Evolutionary conservation across 2,797 vertebrate species (phyloP).

Genomic region (Gallirallus australis): DNA sequence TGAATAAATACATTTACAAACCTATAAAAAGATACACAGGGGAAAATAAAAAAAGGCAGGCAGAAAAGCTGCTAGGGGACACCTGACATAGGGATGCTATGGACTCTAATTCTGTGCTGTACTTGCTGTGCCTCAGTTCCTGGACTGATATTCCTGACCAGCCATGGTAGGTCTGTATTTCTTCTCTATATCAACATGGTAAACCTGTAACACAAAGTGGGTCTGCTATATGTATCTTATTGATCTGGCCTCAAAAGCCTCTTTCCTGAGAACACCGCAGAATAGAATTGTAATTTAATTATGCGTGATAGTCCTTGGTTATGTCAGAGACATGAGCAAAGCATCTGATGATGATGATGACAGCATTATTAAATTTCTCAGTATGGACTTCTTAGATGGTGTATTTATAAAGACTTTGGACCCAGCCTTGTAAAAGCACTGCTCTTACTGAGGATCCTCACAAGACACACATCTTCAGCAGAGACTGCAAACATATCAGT

Average conservation of each 20-base stretch:
- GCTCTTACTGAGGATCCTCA: neutral
- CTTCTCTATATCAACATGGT: neutral
- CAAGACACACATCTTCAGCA: neutral
- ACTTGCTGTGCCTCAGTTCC: neutral
- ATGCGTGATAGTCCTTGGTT: neutral
- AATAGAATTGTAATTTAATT: neutral
- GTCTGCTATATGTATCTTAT: neutral
- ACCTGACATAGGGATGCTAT: neutral
- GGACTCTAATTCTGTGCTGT: neutral
- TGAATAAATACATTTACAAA: neutral
- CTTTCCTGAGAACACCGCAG: neutral
- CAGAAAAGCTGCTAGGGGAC: neutral
- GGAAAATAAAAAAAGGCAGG: neutral
- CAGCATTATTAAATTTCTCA: neutral
- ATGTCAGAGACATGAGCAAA: neutral
- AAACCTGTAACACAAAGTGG: neutral
- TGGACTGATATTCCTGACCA: neutral
- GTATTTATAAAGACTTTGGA: neutral
- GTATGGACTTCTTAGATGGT: neutral
- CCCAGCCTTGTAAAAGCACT: neutral
- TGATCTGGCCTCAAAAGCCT: neutral
- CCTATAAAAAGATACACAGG: neutral
- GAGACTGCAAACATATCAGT: neutral
- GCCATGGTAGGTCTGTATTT: neutral
- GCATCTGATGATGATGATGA: neutral